Evolutionary conservation across 1,140 invertebrate genomes (phyloP), one percentile per base, ranked within the genome.

Genomic region (Meloidogyne exigua): DNA sequence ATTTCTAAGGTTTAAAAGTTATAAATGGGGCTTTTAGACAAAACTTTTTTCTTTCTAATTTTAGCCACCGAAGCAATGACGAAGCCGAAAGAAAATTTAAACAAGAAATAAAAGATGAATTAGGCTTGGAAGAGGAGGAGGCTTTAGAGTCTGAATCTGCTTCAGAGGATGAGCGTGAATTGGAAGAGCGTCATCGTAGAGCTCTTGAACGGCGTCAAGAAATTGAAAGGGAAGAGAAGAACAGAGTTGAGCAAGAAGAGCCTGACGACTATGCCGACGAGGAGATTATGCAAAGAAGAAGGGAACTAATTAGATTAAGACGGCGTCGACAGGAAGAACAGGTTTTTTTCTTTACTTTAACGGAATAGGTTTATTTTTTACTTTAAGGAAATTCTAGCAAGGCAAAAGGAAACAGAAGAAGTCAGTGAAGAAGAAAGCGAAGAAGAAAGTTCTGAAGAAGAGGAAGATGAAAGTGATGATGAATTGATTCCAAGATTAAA

Each of bases 401-500:
- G 90, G 81, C 92, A 93, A 75, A 93, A 95, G 79, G 92, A 92
- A 66, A 91, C 87, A 68, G 86, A 87, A 68, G 88, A 87, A 65
- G 76, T 75, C 18, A 76, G 88, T 67, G 88, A 92, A 1, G 49
- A 57, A 76, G 91, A 91, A 15, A 91, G 92, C 76, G 92, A 91
- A 5, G 36, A 94, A 74, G 87, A 85, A n/a, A 84, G 86, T 26
- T 88, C 85, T 83, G 89, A 88, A 85, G 93, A 94, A 93, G 85
- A 95, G 88, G 94, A 94, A 81, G 92, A 93, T 32, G 93, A 91
- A 76, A 89, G 88, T 26, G 89, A 90, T 77, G 88, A 95, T 88
- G 93, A 94, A 87, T 92, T 92, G 72, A 91, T 90, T 80, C 94
- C 95, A 0, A 89, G 95, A 75, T 90, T 99, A 10, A 99, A 98